Percentiles rank a stretch among this genome's conserved stretches.
These are phyloP conservation scores for Cirrhinus mrigala DNA, from an alignment of 2,797 vertebrate genomes.

Conservation along the genomic window DNA sequence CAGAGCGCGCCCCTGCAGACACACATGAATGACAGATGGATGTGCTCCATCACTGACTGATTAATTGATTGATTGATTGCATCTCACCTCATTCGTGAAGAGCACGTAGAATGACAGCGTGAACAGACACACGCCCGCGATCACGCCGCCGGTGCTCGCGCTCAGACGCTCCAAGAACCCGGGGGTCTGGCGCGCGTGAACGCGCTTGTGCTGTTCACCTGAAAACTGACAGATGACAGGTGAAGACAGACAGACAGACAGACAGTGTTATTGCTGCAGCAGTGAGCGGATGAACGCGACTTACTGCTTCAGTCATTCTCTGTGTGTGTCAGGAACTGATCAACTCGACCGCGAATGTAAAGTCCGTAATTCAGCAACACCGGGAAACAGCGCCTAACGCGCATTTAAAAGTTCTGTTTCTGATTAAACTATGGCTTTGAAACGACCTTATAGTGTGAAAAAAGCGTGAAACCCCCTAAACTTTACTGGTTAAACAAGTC, in stretches of 20 bases:
- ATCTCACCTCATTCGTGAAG: slow-evolving; percentile 91
- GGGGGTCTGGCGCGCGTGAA: slow-evolving; percentile 77
- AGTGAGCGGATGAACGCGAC: neutral
- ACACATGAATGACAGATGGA: neutral
- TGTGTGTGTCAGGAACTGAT: neutral
- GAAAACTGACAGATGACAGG: slow-evolving; percentile 63
- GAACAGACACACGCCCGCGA: slow-evolving; percentile 85
- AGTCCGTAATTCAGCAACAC: neutral
- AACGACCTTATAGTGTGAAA: neutral
- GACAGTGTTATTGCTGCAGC: too few relatives aligned
- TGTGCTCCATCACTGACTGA: neutral
- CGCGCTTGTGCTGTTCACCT: slow-evolving; percentile 78
- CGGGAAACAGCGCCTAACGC: too few relatives aligned
- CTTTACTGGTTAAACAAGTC: neutral
- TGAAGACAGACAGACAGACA: neutral
- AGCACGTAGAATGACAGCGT: slow-evolving; percentile 90
- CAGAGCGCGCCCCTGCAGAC: slow-evolving; percentile 85
- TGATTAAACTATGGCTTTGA: neutral
- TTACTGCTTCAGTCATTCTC: slow-evolving; percentile 23
- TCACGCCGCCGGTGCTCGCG: slow-evolving; percentile 88
- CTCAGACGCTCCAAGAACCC: slow-evolving; percentile 92
- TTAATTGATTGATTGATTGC: neutral
- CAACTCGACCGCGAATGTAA: neutral
- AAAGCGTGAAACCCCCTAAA: neutral
- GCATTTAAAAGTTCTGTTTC: neutral